Evolutionary conservation across 1,140 invertebrate species (phyloP).

Genomic region (Venturia canescens): DNA sequence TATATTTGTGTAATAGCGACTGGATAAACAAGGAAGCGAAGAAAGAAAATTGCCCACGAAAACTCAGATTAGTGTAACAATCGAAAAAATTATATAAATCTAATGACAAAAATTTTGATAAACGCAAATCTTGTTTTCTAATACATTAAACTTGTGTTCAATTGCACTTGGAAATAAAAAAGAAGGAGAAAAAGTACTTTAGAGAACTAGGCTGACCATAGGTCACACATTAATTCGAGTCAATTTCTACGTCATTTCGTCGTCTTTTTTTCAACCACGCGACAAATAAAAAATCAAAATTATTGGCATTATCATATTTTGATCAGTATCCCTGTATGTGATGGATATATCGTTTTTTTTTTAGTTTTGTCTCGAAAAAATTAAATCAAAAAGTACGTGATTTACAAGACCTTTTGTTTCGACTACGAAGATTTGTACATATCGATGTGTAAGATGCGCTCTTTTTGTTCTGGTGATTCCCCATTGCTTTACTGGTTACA

Average conservation of each 20-base stretch:
- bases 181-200: neutral
- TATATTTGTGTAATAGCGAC: constrained; percentile 32
- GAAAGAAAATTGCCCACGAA: neutral
- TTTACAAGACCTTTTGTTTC: neutral
- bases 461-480: neutral
- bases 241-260: neutral
- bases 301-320: constrained; percentile 25
- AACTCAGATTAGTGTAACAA: constrained; percentile 18
- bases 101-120: constrained; percentile 21
- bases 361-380: constrained; percentile 18
- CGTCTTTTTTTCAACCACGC: neutral
- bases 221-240: too few species aligned
- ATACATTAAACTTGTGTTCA: neutral
- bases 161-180: neutral
- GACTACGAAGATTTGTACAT: constrained; percentile 36
- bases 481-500: neutral
- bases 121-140: neutral
- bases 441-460: constrained; percentile 2
- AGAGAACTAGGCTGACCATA: too few species aligned
- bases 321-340: too few species aligned
- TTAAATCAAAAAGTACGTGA: neutral
- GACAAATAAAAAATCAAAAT: constrained; percentile 24
- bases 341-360: constrained; percentile 43
- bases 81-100: constrained; percentile 2
- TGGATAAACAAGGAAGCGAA: neutral